Evolutionary conservation across 2,888 invertebrate genomes (phyloP).

Genomic region (Aspidiotus rigidus): DNA sequence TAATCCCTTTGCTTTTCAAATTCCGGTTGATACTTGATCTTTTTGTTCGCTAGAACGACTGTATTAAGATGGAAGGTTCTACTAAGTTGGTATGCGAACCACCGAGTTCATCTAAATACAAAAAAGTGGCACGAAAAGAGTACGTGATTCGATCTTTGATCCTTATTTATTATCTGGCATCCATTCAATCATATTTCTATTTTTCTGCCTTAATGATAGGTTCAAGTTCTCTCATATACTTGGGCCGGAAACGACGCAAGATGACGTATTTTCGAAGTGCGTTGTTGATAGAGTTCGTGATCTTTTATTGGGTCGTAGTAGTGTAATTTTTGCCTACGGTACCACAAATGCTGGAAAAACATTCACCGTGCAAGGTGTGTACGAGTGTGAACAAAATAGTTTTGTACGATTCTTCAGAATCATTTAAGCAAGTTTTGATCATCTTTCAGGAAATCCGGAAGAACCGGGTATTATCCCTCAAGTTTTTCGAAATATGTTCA

Average conservation of each 20-base stretch:
- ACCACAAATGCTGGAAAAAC: slow-evolving; percentile 86
- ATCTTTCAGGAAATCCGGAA: slow-evolving; percentile 50
- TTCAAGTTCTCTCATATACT: slow-evolving; percentile 49
- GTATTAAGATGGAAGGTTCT: slow-evolving; percentile 30
- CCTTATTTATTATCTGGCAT: neutral
- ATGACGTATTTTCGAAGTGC: slow-evolving; percentile 50
- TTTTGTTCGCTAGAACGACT: slow-evolving; percentile 24
- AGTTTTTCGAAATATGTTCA: slow-evolving; percentile 43
- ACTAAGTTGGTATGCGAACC: slow-evolving; percentile 30
- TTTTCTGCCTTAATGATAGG: slow-evolving; percentile 26
- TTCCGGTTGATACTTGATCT: neutral
- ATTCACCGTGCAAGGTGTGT: slow-evolving; percentile 57
- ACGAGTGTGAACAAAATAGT: neutral
- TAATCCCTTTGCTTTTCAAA: neutral
- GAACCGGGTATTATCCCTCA: slow-evolving; percentile 59
- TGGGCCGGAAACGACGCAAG: slow-evolving; percentile 45
- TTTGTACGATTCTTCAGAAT: neutral
- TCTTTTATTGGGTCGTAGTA: slow-evolving; percentile 57
- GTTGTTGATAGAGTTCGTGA: slow-evolving; percentile 52
- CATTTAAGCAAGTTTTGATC: neutral
- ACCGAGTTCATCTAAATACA: slow-evolving; percentile 18
- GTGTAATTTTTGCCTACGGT: slow-evolving; percentile 75
- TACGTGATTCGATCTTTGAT: neutral
- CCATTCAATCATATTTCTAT: neutral
- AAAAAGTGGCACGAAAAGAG: slow-evolving; percentile 17